A percentile compares a stretch with the other conserved stretches of the same genome.
Evolutionary conservation across 2,888 invertebrate genomes (phyloP).

Genomic region (Teinopalpus imperialis): DNA sequence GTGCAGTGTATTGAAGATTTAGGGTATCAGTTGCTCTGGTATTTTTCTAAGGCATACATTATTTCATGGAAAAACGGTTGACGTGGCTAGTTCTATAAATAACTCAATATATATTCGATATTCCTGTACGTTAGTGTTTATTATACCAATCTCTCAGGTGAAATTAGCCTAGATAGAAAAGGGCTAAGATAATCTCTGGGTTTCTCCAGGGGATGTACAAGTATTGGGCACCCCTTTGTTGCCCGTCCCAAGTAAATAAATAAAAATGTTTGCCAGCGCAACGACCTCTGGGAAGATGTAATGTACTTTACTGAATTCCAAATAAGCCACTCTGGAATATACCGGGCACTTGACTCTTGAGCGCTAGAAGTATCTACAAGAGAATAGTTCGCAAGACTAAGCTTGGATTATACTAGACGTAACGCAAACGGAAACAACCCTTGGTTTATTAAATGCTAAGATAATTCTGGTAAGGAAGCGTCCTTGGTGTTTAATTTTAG

Average conservation of each 20-base stretch:
- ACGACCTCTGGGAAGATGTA: slow-evolving; percentile 11
- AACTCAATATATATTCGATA: too few relatives aligned
- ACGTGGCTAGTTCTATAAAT: too few relatives aligned
- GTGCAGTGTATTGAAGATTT: too few relatives aligned
- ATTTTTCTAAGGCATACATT: too few relatives aligned
- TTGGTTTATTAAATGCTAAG: slow-evolving; percentile 1
- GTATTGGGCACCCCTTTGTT: slow-evolving; percentile 1
- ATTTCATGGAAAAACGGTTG: too few relatives aligned
- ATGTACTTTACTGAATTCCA: slow-evolving; percentile 24
- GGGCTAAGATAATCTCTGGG: background rate
- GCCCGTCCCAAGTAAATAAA: background rate
- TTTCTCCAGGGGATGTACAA: background rate
- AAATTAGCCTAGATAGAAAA: background rate
- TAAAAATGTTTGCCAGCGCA: background rate
- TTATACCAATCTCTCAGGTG: too few relatives aligned
- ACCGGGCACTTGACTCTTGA: slow-evolving; percentile 20
- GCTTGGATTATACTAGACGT: slow-evolving; percentile 11
- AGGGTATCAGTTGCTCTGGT: too few relatives aligned
- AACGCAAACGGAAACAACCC: slow-evolving; percentile 1
- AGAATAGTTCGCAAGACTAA: slow-evolving; percentile 1
- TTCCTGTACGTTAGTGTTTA: too few relatives aligned
- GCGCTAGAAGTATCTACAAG: slow-evolving; percentile 8
- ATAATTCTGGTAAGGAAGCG: background rate
- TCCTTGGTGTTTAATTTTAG: too few relatives aligned
- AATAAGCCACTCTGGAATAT: slow-evolving; percentile 21